Evolutionary conservation across 2,113 vertebrate genomes (phyloP).

Genomic region (Heterotilapia buettikoferi): DNA sequence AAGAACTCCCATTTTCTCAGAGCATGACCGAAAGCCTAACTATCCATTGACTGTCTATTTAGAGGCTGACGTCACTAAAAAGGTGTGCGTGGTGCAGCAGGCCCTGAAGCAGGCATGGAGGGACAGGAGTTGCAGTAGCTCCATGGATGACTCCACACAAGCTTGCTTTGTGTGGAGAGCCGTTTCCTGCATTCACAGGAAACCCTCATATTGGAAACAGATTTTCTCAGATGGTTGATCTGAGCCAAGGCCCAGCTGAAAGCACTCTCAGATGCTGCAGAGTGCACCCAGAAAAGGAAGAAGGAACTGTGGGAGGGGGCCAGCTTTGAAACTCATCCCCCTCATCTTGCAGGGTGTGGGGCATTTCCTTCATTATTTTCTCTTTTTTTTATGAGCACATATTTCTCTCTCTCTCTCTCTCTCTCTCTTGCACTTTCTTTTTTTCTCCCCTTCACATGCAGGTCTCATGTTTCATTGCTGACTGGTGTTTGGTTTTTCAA

Average conservation of each 20-base stretch:
- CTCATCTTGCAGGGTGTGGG: conserved; percentile 37
- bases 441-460: neutral
- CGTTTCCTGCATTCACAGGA: conserved; percentile 81
- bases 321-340: conserved; percentile 61
- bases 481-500: conserved; percentile 59
- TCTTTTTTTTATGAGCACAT: conserved; percentile 28
- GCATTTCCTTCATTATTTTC: conserved; percentile 48
- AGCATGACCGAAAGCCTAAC: neutral
- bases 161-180: conserved; percentile 74
- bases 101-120: neutral
- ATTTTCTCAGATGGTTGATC: conserved; percentile 67
- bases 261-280: conserved; percentile 49
- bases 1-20: neutral
- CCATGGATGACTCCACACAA: conserved; percentile 35
- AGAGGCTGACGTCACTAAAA: neutral
- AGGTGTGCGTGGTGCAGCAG: neutral
- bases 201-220: conserved; percentile 82
- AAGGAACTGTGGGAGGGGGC: neutral
- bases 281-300: neutral
- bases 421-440: neutral
- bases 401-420: neutral
- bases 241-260: conserved; percentile 55
- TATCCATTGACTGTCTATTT: neutral
- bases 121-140: conserved; percentile 53
- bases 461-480: conserved; percentile 55